Evolutionary conservation across 2,113 vertebrate species (phyloP).

Genomic region (Mastomys natalensis): DNA sequence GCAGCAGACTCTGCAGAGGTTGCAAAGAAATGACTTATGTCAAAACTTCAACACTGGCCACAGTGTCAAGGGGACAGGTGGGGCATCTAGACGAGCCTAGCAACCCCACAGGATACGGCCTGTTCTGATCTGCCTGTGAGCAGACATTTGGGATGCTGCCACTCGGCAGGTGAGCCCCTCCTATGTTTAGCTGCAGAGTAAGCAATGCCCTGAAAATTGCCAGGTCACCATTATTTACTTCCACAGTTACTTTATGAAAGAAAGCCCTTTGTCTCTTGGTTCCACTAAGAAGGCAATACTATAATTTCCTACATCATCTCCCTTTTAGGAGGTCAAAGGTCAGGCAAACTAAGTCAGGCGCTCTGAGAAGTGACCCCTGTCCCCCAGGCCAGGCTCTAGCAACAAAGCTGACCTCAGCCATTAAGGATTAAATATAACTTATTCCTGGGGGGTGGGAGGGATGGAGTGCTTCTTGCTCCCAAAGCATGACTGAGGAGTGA

Average conservation of each 20-base stretch:
- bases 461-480: slow-evolving; percentile 63
- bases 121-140: slow-evolving; percentile 62
- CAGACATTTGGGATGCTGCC: slow-evolving; percentile 12
- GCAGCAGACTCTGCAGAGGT: not conserved
- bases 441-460: slow-evolving; percentile 64
- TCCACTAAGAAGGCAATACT: slow-evolving; percentile 65
- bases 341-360: slow-evolving; percentile 75
- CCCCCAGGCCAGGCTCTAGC: not conserved
- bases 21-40: not conserved
- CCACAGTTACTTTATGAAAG: slow-evolving; percentile 35
- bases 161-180: slow-evolving; percentile 62
- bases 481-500: slow-evolving; percentile 66
- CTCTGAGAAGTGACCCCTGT: not conserved
- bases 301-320: slow-evolving; percentile 79
- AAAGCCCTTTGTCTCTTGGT: slow-evolving; percentile 69
- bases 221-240: slow-evolving; percentile 82
- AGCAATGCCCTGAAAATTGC: slow-evolving; percentile 81
- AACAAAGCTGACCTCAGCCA: slow-evolving; percentile 63
- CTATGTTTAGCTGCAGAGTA: slow-evolving; percentile 72
- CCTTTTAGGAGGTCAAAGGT: slow-evolving; percentile 81
- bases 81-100: not conserved
- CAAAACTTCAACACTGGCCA: no score
- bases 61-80: not conserved
- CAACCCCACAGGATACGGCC: not conserved
- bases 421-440: slow-evolving; percentile 57